A percentile compares a stretch with the other conserved stretches of the same genome.
phyloP scores from a whole-genome alignment of 2,797 vertebrate genomes.

The Phrynocephalus vlangalii region DNA sequence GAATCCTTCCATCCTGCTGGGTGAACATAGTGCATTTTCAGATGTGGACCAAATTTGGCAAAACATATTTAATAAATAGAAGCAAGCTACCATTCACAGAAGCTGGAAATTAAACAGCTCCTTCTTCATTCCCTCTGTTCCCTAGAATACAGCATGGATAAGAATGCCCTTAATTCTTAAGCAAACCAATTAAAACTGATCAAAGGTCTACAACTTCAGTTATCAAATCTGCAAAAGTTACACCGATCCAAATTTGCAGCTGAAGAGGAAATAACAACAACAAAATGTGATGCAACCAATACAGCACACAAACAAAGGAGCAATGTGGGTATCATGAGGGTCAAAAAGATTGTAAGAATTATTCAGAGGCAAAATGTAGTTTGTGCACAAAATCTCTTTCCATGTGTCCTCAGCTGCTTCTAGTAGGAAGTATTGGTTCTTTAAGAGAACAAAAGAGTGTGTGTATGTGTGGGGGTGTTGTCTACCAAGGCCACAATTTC shows the following conservation, averaged over 20 bases:
- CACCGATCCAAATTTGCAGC: background rate
- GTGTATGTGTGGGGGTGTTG: background rate
- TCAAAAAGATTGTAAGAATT: background rate
- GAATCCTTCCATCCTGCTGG: too few species aligned
- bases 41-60: background rate
- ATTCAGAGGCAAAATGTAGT: background rate
- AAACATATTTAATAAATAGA: background rate
- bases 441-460: conserved; percentile 1
- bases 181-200: background rate
- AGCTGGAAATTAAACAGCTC: background rate
- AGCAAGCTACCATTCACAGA: background rate
- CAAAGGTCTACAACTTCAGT: background rate
- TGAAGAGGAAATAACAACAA: background rate
- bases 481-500: conserved; percentile 33
- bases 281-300: background rate
- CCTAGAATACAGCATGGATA: background rate
- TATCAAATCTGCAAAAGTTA: background rate
- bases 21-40: too few species aligned
- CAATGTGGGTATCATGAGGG: background rate
- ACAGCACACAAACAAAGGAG: background rate
- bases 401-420: background rate
- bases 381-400: background rate
- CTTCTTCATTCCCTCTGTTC: background rate
- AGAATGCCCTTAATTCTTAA: background rate
- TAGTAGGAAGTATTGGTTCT: background rate